Evolutionary conservation across 2,113 vertebrate genomes (phyloP).

Genomic region (Gambusia holbrooki): DNA sequence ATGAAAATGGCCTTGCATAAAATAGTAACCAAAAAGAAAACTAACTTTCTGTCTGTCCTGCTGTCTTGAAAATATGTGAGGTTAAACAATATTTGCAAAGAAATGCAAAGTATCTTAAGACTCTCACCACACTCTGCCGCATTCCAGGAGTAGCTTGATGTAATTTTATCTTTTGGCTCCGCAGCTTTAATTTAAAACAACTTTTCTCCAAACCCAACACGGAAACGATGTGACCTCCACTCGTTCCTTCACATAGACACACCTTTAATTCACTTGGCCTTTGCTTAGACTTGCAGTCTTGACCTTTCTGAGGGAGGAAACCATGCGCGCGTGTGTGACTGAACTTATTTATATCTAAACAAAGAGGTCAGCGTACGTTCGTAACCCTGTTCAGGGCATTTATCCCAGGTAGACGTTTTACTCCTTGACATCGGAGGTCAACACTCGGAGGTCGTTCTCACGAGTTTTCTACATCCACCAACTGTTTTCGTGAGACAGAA

Average conservation of each 20-base stretch:
- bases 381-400: not conserved
- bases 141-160: not conserved
- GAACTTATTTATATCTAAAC: slow-evolving; percentile 7
- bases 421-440: slow-evolving; percentile 7
- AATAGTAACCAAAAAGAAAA: not conserved
- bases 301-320: not conserved
- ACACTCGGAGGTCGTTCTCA: slow-evolving; percentile 29
- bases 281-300: not conserved
- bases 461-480: slow-evolving; percentile 13
- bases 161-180: not conserved
- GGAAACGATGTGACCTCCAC: not conserved
- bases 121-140: no score
- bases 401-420: slow-evolving; percentile 4
- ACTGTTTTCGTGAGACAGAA: slow-evolving; percentile 10
- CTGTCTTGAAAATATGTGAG: not conserved
- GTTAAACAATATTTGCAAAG: not conserved
- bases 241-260: not conserved
- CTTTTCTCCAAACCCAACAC: not conserved
- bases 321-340: not conserved
- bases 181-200: not conserved
- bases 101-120: not conserved
- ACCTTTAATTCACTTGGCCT: not conserved
- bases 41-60: not conserved
- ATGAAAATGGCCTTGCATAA: not conserved
- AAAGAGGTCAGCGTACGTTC: not conserved